Conservation (phyloP, 2,888 invertebrate species). For the Drosophila tripunctata region DNA sequence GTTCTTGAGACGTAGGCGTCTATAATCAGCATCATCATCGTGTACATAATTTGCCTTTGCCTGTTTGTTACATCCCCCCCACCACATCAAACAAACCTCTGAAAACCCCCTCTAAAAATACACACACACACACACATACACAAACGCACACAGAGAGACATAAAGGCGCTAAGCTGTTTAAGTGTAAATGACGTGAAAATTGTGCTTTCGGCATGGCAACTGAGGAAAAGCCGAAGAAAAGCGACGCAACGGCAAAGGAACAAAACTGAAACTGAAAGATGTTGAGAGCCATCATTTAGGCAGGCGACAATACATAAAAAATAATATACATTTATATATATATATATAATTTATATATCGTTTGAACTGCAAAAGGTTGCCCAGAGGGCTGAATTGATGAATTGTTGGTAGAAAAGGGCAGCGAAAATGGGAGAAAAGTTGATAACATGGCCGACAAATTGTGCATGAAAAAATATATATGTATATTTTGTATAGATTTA, state of each 20-base stretch:
- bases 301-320: conserved; percentile 52
- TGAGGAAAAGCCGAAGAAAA: conserved; percentile 17
- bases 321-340: conserved; percentile 16
- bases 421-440: neutral
- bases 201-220: conserved; percentile 34
- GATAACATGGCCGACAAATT: conserved; percentile 56
- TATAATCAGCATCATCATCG: conserved; percentile 70
- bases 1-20: conserved; percentile 22
- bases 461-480: conserved; percentile 57
- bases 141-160: conserved; percentile 4
- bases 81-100: too few relatives aligned
- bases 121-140: neutral
- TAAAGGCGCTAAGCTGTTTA: conserved; percentile 68
- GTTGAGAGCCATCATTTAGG: conserved; percentile 33
- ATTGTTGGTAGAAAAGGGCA: neutral
- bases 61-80: conserved; percentile 2
- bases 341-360: conserved; percentile 62
- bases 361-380: conserved; percentile 29
- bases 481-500: conserved; percentile 60
- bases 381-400: neutral
- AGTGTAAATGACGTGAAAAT: conserved; percentile 79
- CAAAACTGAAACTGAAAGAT: conserved; percentile 48
- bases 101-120: too few relatives aligned
- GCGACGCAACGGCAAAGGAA: neutral
- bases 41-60: conserved; percentile 58